Conservation (phyloP, 2,113 vertebrate species). For the Pundamilia nyererei region DNA sequence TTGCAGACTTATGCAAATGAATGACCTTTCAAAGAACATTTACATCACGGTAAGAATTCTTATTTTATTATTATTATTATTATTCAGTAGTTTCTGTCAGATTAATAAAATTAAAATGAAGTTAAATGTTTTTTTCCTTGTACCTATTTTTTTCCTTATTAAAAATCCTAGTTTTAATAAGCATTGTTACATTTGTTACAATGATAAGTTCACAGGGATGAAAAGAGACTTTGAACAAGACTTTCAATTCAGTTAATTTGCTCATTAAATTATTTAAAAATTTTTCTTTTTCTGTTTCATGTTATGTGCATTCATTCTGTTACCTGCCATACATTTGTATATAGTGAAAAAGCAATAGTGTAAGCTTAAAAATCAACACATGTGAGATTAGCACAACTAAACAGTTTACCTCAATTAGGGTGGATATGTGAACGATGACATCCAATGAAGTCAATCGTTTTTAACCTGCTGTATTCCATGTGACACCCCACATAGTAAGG, state of each 20-base stretch:
- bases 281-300: neutral
- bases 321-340: neutral
- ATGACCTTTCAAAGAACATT: conserved; percentile 54
- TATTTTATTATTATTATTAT: neutral
- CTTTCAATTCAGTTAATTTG: neutral
- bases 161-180: neutral
- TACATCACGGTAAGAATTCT: conserved; percentile 25
- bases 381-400: neutral
- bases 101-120: neutral
- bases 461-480: neutral
- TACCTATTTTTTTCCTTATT: neutral
- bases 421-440: neutral
- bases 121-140: neutral
- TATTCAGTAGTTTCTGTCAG: neutral
- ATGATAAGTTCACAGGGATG: neutral
- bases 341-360: neutral
- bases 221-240: neutral
- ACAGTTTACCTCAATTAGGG: neutral
- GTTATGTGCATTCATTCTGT: neutral
- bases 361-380: neutral
- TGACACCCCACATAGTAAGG: neutral
- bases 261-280: neutral
- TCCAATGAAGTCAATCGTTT: neutral
- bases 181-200: neutral
- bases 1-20: conserved; percentile 50